Conservation (phyloP, 2,113 vertebrate species). For the Hypocryptadius cinnamomeus region DNA sequence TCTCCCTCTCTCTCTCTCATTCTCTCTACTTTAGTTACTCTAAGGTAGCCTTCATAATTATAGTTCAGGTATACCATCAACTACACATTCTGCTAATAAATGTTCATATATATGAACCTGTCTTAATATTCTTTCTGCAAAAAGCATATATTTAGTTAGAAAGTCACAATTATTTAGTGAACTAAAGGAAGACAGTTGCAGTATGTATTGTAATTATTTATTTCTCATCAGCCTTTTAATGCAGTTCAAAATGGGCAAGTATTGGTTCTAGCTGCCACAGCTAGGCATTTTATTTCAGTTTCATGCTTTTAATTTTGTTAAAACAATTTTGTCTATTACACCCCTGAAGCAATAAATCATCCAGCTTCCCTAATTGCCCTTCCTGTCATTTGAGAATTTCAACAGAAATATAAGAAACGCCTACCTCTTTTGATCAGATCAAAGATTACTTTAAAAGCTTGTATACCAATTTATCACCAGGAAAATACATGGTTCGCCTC, state of each 20-base stretch:
- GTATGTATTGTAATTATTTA: neutral
- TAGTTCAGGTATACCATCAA: neutral
- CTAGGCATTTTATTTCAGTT: neutral
- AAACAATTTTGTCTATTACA: neutral
- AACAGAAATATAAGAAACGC: conserved; percentile 8
- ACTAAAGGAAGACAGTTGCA: neutral
- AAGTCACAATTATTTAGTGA: neutral
- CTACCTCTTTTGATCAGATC: conserved; percentile 13
- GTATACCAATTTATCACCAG: neutral
- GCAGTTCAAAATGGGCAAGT: neutral
- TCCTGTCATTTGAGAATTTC: conserved; percentile 27
- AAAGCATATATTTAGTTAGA: neutral
- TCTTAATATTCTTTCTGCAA: neutral
- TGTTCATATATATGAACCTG: neutral
- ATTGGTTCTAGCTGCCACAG: neutral
- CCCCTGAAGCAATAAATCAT: conserved; percentile 2
- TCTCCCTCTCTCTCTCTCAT: neutral
- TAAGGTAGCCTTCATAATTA: neutral
- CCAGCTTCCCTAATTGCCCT: neutral
- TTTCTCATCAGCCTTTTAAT: neutral
- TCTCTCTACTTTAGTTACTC: neutral
- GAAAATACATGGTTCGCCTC: neutral
- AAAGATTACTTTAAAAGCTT: conserved; percentile 13
- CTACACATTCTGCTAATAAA: neutral
- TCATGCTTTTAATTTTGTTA: neutral